Base-by-base conservation (phyloP, 2,113 vertebrate genomes). In the Podocnemis expansa region DNA sequence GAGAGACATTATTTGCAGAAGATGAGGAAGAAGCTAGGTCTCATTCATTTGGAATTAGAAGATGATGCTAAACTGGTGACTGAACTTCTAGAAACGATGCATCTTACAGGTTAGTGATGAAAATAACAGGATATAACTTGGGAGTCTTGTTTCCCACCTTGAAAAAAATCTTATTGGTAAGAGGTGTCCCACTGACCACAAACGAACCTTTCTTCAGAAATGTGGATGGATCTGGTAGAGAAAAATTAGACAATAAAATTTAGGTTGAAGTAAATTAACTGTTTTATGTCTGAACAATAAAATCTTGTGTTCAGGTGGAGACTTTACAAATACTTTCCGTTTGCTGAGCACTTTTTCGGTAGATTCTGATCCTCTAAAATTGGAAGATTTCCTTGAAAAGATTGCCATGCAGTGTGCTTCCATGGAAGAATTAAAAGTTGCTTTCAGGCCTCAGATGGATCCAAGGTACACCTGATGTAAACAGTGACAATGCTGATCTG, bases 251-350 rank as follows among this genome's bases (percentile, higher is more conserved):
- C 4, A 14, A 41, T 13, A 76, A 76, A 45, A 41, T 45, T 29
- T 29, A 76, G 45, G 73, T 76, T 45, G 43, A 76, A 45, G 7
- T 45, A 76, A 67, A 38, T 70, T 70, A 70, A 56, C 80, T 76
- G 2, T 83, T 31, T 29, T n/a, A 78, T 56, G 21, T 11, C 63
- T 90, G 52, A 86, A 56, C 41, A 8, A 81, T 56, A 67, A 54
- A 2, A 78, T 82, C 6, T 41, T 56, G 63, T 38, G 94, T 94
- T 51, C 96, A 99, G 99, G 99, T 70, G 99, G 99, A 1, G 99
- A 99, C 96, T 99, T 99, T 96, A 99, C 99, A 45, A 99, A 99
- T 97, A 98, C 98, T 24, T 99, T 99, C 97, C 98, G 95, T 79
- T 97, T 98, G 91, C 98, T 99, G 95, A 99, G 98, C 96, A 98